A percentile compares a stretch with the other conserved stretches of the same genome.
These are phyloP conservation scores for Oplegnathus fasciatus DNA, from an alignment of 2,113 vertebrate species.

Conservation along the genomic window DNA sequence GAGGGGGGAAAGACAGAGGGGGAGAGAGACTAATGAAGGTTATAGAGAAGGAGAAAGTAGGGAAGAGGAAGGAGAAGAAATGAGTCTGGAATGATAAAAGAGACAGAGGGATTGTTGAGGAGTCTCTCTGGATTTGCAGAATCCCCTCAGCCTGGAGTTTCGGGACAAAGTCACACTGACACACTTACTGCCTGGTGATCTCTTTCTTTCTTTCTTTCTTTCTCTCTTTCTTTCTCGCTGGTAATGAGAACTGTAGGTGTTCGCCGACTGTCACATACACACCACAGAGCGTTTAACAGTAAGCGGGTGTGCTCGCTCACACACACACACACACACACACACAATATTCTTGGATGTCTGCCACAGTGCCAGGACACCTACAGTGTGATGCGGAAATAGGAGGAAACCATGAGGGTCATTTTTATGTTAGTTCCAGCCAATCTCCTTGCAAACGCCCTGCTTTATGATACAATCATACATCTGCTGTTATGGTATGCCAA, in stretches of 20 bases:
- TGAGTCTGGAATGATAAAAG: conserved; percentile 60
- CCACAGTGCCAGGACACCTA: conserved; percentile 62
- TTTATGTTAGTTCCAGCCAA: conserved; percentile 23
- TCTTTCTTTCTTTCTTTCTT: conserved; percentile 30
- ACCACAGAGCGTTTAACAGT: conserved; percentile 48
- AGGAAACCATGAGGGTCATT: conserved; percentile 41
- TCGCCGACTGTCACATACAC: conserved; percentile 52
- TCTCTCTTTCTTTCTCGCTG: conserved; percentile 54
- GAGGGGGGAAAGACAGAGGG: conserved; percentile 27
- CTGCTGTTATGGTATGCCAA: conserved; percentile 10
- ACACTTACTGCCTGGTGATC: conserved; percentile 73
- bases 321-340: conserved; percentile 30
- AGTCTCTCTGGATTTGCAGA: conserved; percentile 74
- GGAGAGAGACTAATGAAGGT: conserved; percentile 59
- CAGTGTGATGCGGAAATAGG: conserved; percentile 41
- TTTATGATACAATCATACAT: conserved; percentile 19
- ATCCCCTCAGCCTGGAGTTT: conserved; percentile 70
- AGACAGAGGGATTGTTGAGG: conserved; percentile 54
- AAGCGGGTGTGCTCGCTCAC: conserved; percentile 14
- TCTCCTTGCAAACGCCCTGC: conserved; percentile 1
- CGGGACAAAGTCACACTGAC: conserved; percentile 80
- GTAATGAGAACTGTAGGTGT: conserved; percentile 71
- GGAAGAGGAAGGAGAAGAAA: conserved; percentile 50
- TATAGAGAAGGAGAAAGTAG: conserved; percentile 55
- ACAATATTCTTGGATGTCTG: conserved; percentile 58